Percentiles rank a stretch among this genome's conserved stretches.
phyloP scores from a whole-genome alignment of 2,888 invertebrate genomes.

The Hirtodrosophila trivittata region DNA sequence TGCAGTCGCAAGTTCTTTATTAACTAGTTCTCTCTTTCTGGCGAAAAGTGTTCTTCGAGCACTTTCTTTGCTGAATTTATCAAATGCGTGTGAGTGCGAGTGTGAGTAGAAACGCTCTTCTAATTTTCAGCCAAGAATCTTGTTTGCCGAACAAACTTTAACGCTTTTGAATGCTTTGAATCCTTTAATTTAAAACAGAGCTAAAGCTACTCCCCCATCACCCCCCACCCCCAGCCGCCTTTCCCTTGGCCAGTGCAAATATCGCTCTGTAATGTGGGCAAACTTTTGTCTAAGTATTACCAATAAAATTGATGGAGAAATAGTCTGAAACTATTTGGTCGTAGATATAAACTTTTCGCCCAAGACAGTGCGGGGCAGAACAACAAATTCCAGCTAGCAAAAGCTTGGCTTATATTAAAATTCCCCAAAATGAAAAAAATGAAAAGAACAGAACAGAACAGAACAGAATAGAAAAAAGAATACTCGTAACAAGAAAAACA shows the following conservation, averaged over 20 bases:
- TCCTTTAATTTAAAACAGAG: slow-evolving; percentile 70
- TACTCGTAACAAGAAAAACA: slow-evolving; percentile 19
- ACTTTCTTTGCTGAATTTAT: slow-evolving; percentile 47
- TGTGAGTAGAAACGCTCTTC: too few relatives aligned
- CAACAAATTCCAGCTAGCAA: slow-evolving; percentile 48
- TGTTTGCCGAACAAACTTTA: slow-evolving; percentile 61
- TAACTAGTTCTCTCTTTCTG: slow-evolving; percentile 42
- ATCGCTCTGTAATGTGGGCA: slow-evolving; percentile 57
- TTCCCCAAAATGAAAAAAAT: slow-evolving; percentile 39
- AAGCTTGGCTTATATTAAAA: slow-evolving; percentile 74
- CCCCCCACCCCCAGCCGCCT: slow-evolving; percentile 7
- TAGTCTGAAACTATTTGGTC: slow-evolving; percentile 77
- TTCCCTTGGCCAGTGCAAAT: slow-evolving; percentile 14
- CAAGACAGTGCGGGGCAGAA: slow-evolving; percentile 16
- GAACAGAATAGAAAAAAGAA: not conserved
- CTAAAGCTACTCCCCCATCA: not conserved
- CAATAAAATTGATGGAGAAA: slow-evolving; percentile 79
- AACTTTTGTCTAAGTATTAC: slow-evolving; percentile 78
- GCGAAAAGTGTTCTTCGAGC: not conserved
- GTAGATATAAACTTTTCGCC: slow-evolving; percentile 70
- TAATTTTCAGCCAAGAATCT: slow-evolving; percentile 35
- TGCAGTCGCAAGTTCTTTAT: slow-evolving; percentile 53
- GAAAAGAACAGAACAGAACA: slow-evolving; percentile 10
- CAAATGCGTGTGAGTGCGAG: slow-evolving; percentile 18
- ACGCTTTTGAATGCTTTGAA: slow-evolving; percentile 51